Evolutionary conservation across 2,888 invertebrate genomes (phyloP).

Genomic region (Agapetus fuscipes): DNA sequence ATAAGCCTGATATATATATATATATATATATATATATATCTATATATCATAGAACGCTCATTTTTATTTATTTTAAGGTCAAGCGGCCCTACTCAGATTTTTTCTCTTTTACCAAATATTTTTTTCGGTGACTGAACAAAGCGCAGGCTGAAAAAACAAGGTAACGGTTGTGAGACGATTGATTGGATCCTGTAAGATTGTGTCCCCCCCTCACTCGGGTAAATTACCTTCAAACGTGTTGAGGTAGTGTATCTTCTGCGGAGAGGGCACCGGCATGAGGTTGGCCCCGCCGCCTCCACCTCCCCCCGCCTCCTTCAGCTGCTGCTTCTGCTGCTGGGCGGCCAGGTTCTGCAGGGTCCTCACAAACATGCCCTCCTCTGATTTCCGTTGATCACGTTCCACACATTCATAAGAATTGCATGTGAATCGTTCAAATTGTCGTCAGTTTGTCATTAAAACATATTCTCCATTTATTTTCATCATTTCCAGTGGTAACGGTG

Average conservation of each 20-base stretch:
- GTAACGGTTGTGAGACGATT: no score
- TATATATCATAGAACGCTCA: no score
- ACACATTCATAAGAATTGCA: neutral
- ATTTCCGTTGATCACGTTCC: no score
- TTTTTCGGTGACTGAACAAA: no score
- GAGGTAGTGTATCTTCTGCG: slow-evolving; percentile 91
- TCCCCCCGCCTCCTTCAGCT: slow-evolving; percentile 29
- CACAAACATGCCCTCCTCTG: slow-evolving; percentile 45
- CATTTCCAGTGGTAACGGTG: neutral
- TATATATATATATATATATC: no score
- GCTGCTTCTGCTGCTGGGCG: slow-evolving; percentile 44
- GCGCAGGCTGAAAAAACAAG: no score
- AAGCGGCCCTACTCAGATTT: no score
- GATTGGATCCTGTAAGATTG: no score
- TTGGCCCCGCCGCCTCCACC: slow-evolving; percentile 68
- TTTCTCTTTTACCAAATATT: no score
- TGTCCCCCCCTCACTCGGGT: neutral
- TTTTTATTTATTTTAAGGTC: no score
- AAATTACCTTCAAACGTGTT: slow-evolving; percentile 82
- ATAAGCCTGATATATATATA: no score
- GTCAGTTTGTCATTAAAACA: neutral
- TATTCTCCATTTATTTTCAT: neutral
- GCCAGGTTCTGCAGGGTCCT: slow-evolving; percentile 47
- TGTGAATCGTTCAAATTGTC: neutral
- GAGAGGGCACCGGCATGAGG: slow-evolving; percentile 91